phyloP scores from a whole-genome alignment of 1,140 invertebrate genomes.

The Cydia splendana region DNA sequence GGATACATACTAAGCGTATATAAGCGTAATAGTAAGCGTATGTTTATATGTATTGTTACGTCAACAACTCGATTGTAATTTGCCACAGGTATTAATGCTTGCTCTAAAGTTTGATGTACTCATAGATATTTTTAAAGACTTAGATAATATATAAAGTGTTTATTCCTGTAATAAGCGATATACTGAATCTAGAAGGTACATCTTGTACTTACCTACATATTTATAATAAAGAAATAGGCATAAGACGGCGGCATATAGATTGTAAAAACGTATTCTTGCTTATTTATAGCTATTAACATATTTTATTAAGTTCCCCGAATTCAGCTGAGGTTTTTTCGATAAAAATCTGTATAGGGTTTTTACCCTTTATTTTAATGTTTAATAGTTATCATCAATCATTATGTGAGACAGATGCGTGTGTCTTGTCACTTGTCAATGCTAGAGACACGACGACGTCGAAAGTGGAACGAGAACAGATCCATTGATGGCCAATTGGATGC shows the following conservation, averaged over 20 bases:
- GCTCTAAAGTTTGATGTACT: background rate
- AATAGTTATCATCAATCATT: background rate
- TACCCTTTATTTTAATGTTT: background rate
- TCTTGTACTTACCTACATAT: too few relatives aligned
- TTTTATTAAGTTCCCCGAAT: too few relatives aligned
- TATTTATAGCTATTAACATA: too few relatives aligned
- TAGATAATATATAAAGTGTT: background rate
- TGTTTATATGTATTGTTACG: background rate
- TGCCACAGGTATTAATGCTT: background rate
- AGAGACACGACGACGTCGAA: constrained; percentile 37
- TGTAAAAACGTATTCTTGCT: too few relatives aligned
- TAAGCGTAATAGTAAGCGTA: too few relatives aligned
- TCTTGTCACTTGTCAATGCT: constrained; percentile 44
- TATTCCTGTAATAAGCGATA: background rate
- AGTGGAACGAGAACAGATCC: constrained; percentile 55
- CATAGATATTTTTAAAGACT: background rate
- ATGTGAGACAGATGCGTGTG: constrained; percentile 36
- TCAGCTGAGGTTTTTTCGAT: too few relatives aligned
- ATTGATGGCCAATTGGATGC: constrained; percentile 62
- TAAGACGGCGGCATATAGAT: too few relatives aligned
- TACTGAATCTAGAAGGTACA: background rate
- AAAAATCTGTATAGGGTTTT: background rate
- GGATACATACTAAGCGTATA: too few relatives aligned
- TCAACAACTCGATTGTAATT: background rate
- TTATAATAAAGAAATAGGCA: too few relatives aligned